Base-by-base conservation (phyloP, 1,140 invertebrate species). In the Copidosoma floridanum region DNA sequence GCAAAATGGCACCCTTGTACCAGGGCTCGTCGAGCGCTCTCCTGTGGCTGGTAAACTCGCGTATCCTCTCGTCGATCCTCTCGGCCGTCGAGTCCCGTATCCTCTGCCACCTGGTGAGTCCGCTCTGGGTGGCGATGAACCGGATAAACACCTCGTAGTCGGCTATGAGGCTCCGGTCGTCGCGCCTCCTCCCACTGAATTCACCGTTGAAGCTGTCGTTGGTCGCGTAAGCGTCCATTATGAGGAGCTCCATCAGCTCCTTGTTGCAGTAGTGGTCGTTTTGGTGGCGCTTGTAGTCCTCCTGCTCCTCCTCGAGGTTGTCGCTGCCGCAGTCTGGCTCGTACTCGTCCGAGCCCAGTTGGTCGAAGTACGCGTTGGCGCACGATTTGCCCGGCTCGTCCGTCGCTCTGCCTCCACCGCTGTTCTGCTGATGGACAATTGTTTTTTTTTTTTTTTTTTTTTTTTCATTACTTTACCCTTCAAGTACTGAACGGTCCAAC, bases 1-100 rank as follows among this genome's bases (percentile, higher is more conserved):
- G 91, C 37, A 96, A 84, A 3, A 97, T 91, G 2, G 95, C 93
- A 46, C 91, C 87, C 72, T 91, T 90, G 72, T 97, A 98, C 90
- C 94, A 97, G 0, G 90, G 86, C 73, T 96, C 94, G 72, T 97
- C 91, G 18, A 95, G 91, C 1, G 94, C 88, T 52, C 85, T 84
- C 14, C 85, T 86, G 11, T 57, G 54, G 8, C 21, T 53, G 2
- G 40, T 26, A 10, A 63, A 57, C 11, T 57, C 48, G 0, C 20
- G 11, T 2, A 63, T 53, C 3, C 35, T 44, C n/a, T 63, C 50
- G 12, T 57, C 35, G 23, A 43, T 38, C 11, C 6, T 54, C 0
- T 55, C 44, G 0, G 43, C 48, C 1, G 18, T 1, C 14, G 12
- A 11, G 7, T 51, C 27, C 12, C 46, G 40, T 3, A 64, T 32